These are phyloP conservation scores for Cryptocephalus primarius DNA, from an alignment of 2,888 invertebrate genomes.

Conservation along the genomic window DNA sequence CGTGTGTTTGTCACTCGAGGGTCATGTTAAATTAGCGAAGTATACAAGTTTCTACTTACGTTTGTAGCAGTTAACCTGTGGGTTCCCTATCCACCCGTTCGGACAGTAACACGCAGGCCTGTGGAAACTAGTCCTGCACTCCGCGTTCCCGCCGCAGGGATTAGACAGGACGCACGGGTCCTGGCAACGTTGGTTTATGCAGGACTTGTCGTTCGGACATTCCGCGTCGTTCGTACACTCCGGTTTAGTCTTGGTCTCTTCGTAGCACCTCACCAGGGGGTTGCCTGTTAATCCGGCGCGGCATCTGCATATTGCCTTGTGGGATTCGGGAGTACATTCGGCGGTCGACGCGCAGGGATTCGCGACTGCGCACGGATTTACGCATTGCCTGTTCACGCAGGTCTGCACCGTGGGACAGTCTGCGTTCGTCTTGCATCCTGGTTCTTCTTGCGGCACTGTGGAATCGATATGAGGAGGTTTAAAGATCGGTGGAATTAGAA, in stretches of 20 bases:
- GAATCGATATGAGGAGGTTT: not conserved
- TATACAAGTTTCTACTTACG: conserved; percentile 47
- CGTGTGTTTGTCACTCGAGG: too few species aligned
- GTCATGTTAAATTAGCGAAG: too few species aligned
- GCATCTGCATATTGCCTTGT: conserved; percentile 69
- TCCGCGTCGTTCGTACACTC: conserved; percentile 66
- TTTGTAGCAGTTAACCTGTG: conserved; percentile 73
- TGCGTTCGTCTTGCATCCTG: conserved; percentile 57
- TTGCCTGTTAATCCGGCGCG: conserved; percentile 63
- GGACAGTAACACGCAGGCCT: conserved; percentile 78
- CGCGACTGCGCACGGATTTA: conserved; percentile 60
- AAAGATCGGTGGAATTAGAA: conserved; percentile 5
- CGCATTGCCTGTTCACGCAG: conserved; percentile 61
- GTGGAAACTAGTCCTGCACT: conserved; percentile 66
- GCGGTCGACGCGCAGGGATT: conserved; percentile 70
- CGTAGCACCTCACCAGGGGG: conserved; percentile 68
- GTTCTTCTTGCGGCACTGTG: conserved; percentile 34
- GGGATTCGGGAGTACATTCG: conserved; percentile 63
- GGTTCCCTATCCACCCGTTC: conserved; percentile 78
- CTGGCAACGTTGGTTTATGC: conserved; percentile 68
- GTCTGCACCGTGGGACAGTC: conserved; percentile 64
- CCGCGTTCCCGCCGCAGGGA: conserved; percentile 71
- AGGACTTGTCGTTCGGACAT: conserved; percentile 67
- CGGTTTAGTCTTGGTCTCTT: conserved; percentile 42
- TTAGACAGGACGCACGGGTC: conserved; percentile 67